Base-by-base conservation (phyloP, 2,113 vertebrate genomes). In the Crypturellus undulatus region DNA sequence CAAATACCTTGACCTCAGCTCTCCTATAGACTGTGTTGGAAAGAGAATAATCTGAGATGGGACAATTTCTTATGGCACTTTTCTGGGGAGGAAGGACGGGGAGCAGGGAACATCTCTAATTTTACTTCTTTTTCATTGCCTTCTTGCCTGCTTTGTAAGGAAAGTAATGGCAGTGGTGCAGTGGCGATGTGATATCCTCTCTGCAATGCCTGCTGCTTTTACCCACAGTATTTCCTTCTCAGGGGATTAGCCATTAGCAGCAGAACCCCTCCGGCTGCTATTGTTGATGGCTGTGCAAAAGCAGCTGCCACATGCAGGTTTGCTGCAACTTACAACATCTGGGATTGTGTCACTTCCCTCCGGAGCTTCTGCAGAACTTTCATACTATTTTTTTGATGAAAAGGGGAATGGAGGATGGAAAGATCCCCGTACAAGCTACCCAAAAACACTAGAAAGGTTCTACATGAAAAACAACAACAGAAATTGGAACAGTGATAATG, bases 221-320 rank as follows among this genome's bases (percentile, higher is more conserved):
- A 60, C 92, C 96, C 76, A n/a, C 67, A 79, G 78, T 40, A 51
- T 56, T 56, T 90, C 49, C 77, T 92, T 79, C 58, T 78, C 79
- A 1, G 47, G 84, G 91, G 84, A 91, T 79, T 89, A 92, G 52
- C 80, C 43, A 58, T 82, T 95, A 84, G 62, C 20, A 89, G 72
- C 80, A 94, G 79, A 95, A 82, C 77, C 89, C 91, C 79, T 92
- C 87, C 94, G 96, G 95, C 92, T 96, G 93, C 86, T 81, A 6
- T 20, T 92, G 87, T 69, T 73, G 67, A 93, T 43, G 38, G 59
- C 59, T 90, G 84, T 88, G 43, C 52, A 85, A 82, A 86, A 81
- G 51, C 67, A 97, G 83, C 87, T 96, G 73, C 81, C 65, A 77
- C 58, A 67, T 51, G 88, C 49, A 62, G 77, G 34, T 26, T 87